Base-by-base conservation (phyloP, 2,888 invertebrate species). In the Drosophila sordidula region DNA sequence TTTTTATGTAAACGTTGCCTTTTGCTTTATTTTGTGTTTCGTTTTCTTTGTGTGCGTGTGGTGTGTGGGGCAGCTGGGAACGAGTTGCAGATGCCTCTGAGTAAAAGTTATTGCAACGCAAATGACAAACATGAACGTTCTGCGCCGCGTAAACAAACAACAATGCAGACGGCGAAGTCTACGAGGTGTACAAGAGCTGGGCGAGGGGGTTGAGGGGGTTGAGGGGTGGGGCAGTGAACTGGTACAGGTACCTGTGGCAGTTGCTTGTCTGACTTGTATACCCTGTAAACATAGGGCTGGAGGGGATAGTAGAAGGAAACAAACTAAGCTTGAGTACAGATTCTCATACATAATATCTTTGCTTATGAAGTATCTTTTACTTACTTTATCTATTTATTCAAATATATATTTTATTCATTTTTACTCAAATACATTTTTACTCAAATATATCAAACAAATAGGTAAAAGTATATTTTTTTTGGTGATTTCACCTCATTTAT, bases 41-140 rank as follows among this genome's bases (percentile, higher is more conserved):
- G 25, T 14, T 36, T 1, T 45, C 39, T 29, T 38, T 54, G 41
- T 57, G 47, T 50, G n/a, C 14, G 38, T 38, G 38, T 38, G 14
- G 32, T 4, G 32, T 4, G 32, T n/a, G 26, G 32, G 52, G 56
- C 66, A 71, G 44, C 72, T 58, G 62, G 54, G 11, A 74, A 63
- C 55, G 76, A 64, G 70, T 57, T 71, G 70, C 87, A 79, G 86
- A 82, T 86, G 86, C 75, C 69, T 14, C 64, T 45, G 62, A 77
- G 74, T 69, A 72, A 74, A 83, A 83, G 88, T 83, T 83, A 83
- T 83, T 88, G 83, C 88, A 88, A 86, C 77, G 77, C 77, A 67
- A 83, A 83, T 83, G 83, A 83, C 83, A 83, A 83, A 88, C 88
- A 83, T 77, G 85, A 64, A 72, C 67, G 44, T 59, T 75, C 68